Conservation (phyloP, 2,113 vertebrate species). For the Passer montanus region DNA sequence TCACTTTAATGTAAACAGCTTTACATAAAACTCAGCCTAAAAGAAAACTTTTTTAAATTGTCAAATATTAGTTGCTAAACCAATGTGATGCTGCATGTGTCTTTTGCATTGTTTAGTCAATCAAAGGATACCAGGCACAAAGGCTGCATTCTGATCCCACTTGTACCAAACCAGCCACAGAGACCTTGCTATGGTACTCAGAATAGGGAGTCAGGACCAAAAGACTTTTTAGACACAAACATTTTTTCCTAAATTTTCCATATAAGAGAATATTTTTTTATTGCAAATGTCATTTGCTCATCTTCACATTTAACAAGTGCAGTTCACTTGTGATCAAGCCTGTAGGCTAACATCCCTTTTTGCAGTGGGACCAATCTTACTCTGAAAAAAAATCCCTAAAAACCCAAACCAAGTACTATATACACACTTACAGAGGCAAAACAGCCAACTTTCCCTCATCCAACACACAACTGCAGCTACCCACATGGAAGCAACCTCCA, state of each 20-base stretch:
- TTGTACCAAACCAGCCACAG: neutral
- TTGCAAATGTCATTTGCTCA: neutral
- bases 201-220: neutral
- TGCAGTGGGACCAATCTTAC: neutral
- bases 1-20: constrained; percentile 74
- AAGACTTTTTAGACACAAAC: neutral
- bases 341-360: neutral
- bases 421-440: neutral
- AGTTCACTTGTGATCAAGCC: neutral
- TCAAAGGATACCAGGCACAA: neutral
- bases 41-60: constrained; percentile 56
- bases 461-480: neutral
- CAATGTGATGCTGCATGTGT: constrained; percentile 18
- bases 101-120: constrained; percentile 36
- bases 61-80: constrained; percentile 58
- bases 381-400: neutral
- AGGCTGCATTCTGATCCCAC: neutral
- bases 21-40: constrained; percentile 64
- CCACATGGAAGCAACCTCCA: neutral
- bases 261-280: neutral
- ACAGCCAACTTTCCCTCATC: neutral
- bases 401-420: neutral
- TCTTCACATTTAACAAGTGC: constrained; percentile 7
- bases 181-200: neutral
- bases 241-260: neutral